These are phyloP conservation scores for Zaprionus camerounensis DNA, from an alignment of 1,140 invertebrate species.

Conservation along the genomic window DNA sequence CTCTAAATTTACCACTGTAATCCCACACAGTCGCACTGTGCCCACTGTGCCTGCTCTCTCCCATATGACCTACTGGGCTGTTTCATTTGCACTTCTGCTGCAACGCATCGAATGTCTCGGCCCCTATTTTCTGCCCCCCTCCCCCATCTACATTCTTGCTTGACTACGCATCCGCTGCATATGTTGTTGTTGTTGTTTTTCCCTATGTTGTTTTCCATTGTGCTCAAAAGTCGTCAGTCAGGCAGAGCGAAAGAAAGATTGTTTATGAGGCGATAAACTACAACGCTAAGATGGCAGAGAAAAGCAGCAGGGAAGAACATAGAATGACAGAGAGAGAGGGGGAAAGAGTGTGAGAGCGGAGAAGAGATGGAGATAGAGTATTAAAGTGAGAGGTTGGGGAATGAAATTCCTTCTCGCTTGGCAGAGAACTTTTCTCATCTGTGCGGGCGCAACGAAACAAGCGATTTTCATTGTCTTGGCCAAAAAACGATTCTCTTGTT, in stretches of 20 bases:
- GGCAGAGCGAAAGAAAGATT: constrained; percentile 35
- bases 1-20: constrained; percentile 2
- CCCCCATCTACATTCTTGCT: constrained; percentile 27
- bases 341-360: not conserved
- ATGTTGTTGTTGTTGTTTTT: constrained; percentile 31
- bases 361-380: not conserved
- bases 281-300: not conserved
- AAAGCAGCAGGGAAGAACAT: not conserved
- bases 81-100: constrained; percentile 45
- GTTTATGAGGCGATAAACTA: constrained; percentile 52
- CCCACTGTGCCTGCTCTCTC: not conserved
- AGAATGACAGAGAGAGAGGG: not conserved
- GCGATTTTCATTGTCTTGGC: constrained; percentile 37
- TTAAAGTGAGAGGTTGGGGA: constrained; percentile 15
- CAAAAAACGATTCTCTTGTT: constrained; percentile 15
- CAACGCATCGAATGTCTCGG: constrained; percentile 10
- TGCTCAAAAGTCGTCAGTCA: constrained; percentile 32
- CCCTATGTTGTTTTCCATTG: constrained; percentile 31
- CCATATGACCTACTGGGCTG: constrained; percentile 23
- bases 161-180: constrained; percentile 47
- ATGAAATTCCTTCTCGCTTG: constrained; percentile 31
- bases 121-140: not conserved
- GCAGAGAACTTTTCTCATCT: constrained; percentile 16
- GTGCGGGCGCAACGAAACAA: constrained; percentile 16
- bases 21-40: not conserved